A percentile compares a stretch with the other conserved stretches of the same genome.
These are phyloP conservation scores for Arvicanthis niloticus DNA, from an alignment of 2,113 vertebrate genomes.

Conservation along the genomic window DNA sequence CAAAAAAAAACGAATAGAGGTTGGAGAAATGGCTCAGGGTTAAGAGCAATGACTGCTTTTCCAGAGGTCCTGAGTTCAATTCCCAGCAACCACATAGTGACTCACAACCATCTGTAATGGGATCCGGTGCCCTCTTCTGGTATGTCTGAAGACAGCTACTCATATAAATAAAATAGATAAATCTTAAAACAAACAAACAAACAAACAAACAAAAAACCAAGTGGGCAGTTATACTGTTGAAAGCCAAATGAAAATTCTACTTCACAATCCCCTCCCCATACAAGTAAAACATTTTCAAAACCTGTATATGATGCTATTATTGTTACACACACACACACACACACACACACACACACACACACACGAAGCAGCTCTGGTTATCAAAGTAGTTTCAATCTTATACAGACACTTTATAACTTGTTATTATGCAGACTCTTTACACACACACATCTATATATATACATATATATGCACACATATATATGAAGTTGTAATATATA, in stretches of 20 bases:
- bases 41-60: too few relatives aligned
- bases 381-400: background rate
- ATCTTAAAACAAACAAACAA: background rate
- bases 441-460: background rate
- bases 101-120: too few relatives aligned
- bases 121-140: too few relatives aligned
- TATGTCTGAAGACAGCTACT: too few relatives aligned
- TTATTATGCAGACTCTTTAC: background rate
- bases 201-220: background rate
- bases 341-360: too few relatives aligned
- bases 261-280: too few relatives aligned
- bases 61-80: too few relatives aligned
- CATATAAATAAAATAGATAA: too few relatives aligned
- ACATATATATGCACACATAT: accelerated
- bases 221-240: background rate
- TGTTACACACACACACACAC: background rate
- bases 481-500: background rate
- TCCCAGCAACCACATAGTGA: too few relatives aligned
- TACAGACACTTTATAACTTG: background rate
- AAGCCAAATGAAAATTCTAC: background rate
- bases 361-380: background rate
- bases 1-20: background rate
- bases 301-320: background rate
- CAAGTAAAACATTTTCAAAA: background rate
- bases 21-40: too few relatives aligned